Base-by-base conservation (phyloP, 2,888 invertebrate species). In the Drosophila kokeensis region DNA sequence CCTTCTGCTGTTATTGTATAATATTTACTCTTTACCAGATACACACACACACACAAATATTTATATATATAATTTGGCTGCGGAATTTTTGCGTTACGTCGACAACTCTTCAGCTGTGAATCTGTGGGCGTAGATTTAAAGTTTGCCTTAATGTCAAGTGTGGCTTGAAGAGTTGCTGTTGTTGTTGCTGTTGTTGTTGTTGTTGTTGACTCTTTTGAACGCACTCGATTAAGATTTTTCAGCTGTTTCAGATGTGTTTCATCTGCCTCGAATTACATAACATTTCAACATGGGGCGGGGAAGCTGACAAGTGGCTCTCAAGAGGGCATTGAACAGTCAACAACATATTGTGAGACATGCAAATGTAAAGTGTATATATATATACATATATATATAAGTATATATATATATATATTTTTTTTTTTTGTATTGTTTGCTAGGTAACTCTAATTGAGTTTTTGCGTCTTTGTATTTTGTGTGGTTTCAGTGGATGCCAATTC, bases 141-240 rank as follows among this genome's bases (percentile, higher is more conserved):
- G 62, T 52, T 68, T 57, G 73, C 58, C 63, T 81, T 81, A 84
- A 81, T 82, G 84, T 84, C 81, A 84, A 81, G 84, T 84, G 74
- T 74, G 84, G 78, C 72, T 55, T 42, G 66, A 52, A 64, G 70
- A 82, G 67, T 68, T 62, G 81, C 62, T 61, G 27, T 50, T 29
- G 29, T 21, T 32, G 13, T 32, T 53, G 1, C n/a, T n/a, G n/a
- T n/a, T 24, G n/a, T 24, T 27, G 34, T 7, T 27, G 68, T 8
- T 10, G 30, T 10, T 30, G 30, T 10, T 32, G 32, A 10, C 32
- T 32, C 32, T 66, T 62, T 59, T 61, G 10, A 36, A 58, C 49
- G 27, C 75, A 70, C 74, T 55, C n/a, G 36, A 55, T 38, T 36
- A 8, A 27, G 29, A 40, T 69, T 69, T 69, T 60, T 65, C 54